Evolutionary conservation across 30 jellyfish, hydroid and myxozoan species (phyloP).

Genomic region (Chrysaora quinquecirrha): DNA sequence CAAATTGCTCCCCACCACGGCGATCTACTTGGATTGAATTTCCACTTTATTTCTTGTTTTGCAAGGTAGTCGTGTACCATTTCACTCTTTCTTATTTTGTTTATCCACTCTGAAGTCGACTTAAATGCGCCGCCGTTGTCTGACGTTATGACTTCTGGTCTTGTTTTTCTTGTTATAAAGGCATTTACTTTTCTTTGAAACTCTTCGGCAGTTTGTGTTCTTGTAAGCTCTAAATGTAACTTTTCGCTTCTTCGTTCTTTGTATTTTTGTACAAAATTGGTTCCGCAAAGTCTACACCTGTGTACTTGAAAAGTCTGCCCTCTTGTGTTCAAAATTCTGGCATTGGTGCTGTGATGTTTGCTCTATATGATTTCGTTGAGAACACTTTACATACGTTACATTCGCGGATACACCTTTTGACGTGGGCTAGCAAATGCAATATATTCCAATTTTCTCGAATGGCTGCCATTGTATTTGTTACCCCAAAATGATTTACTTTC

Average conservation of each 20-base stretch:
- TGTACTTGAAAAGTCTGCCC: slow-evolving; percentile 29
- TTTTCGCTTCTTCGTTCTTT: slow-evolving; percentile 42
- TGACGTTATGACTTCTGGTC: slow-evolving; percentile 6
- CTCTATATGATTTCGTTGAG: slow-evolving; percentile 17
- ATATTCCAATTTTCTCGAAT: slow-evolving; percentile 33
- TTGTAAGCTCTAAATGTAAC: slow-evolving; percentile 33
- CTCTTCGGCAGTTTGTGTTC: slow-evolving; percentile 31
- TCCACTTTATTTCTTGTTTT: slow-evolving; percentile 36
- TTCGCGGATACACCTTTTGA: slow-evolving; percentile 5
- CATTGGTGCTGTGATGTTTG: slow-evolving; percentile 21
- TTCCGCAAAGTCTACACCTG: slow-evolving; percentile 49
- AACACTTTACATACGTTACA: slow-evolving; percentile 47
- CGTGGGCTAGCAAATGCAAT: slow-evolving; percentile 16
- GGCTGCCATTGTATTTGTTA: slow-evolving; percentile 38
- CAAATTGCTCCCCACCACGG: slow-evolving; percentile 59
- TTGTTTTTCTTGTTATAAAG: slow-evolving; percentile 20
- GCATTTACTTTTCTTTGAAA: slow-evolving; percentile 13
- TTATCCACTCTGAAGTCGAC: slow-evolving; percentile 34
- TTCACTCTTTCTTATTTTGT: slow-evolving; percentile 14
- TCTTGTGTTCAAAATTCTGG: slow-evolving; percentile 30
- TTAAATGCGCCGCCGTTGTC: slow-evolving; percentile 13
- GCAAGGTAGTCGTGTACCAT: slow-evolving; percentile 6
- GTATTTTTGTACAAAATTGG: slow-evolving; percentile 21
- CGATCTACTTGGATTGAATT: background rate
- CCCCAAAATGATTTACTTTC: slow-evolving; percentile 21